Evolutionary conservation across 2,797 vertebrate species (phyloP), one percentile per base, ranked within the genome.

Genomic region (Geotrypetes seraphini): DNA sequence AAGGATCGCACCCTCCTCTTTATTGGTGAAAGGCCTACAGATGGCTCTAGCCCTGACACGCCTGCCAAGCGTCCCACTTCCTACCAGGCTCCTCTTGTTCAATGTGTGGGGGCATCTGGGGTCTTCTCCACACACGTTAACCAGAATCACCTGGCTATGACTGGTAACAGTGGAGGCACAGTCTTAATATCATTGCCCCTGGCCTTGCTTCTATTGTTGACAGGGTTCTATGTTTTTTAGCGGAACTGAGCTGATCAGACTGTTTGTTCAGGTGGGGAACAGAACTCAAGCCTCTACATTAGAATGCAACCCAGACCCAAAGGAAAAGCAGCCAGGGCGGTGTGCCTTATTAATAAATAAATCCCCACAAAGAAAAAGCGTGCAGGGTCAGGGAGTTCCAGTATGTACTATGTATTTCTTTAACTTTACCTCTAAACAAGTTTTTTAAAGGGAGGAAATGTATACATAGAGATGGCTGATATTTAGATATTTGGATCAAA

Each of bases 31-130:
- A 73, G 90, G 57, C 90, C 90, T 3, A 89, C 88, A 0, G 90
- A 96, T 0, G 91, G 92, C n/a, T 84, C 87, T 12, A 93, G 82
- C 30, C 90, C 89, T 0, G 81, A 89, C 61, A 65, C 68, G 22
- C 86, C 81, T 0, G 71, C 73, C 44, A 88, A 81, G 60, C 61
- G 86, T 4, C 85, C 91, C 53, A 91, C 90, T 0, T 92, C 90
- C 4, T 96, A 87, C 49, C 93, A 96, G 58, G 64, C 79, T 2
- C 86, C 90, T 15, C 79, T 96, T 65, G 39, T 84, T 31, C 84
- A 78, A 42, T 97, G 92, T 31, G 66, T 66, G 1, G 53, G 31
- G 2, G 54, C 33, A 0, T 16, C 58, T 0, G 43, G 31, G 12
- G 38, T 39, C 1, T 28, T 47, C 28, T 23, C 60, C 7, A 53